phyloP scores from a whole-genome alignment of 1,140 invertebrate species.

The Drepana arcuata region DNA sequence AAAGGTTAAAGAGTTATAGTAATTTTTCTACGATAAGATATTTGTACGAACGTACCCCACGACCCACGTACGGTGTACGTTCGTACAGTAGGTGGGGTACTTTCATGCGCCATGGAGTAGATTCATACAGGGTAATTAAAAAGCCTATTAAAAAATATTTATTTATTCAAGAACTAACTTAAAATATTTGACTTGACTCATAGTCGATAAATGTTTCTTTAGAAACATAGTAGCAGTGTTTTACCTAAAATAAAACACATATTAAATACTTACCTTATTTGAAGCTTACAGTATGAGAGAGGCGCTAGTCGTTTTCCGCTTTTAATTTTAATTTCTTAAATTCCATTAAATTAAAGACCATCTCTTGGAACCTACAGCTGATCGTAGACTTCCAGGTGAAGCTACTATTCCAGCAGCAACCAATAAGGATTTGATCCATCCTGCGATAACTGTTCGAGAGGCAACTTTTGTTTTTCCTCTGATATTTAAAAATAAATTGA shows the following conservation, averaged over 20 bases:
- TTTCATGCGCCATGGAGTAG: constrained; percentile 10
- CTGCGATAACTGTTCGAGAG: constrained; percentile 23
- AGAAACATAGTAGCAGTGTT: too few species aligned
- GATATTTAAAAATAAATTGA: constrained; percentile 18
- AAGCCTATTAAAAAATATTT: constrained; percentile 3
- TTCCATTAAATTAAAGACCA: constrained; percentile 16
- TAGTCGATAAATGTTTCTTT: too few species aligned
- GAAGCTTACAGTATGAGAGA: too few species aligned
- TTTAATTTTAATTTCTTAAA: too few species aligned
- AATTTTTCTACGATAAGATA: constrained; percentile 8
- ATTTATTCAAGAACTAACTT: constrained; percentile 3
- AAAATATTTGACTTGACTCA: constrained; percentile 2
- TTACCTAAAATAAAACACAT: too few species aligned
- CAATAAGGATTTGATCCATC: constrained; percentile 22
- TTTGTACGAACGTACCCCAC: constrained; percentile 6
- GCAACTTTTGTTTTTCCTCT: constrained; percentile 15
- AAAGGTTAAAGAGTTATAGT: constrained; percentile 7
- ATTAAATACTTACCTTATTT: too few species aligned
- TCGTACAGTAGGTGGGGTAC: constrained; percentile 6
- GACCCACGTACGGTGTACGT: constrained; percentile 5
- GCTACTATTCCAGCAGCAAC: constrained; percentile 16
- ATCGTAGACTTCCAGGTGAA: constrained; percentile 18
- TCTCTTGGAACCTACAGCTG: constrained; percentile 20
- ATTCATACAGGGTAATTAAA: constrained; percentile 11
- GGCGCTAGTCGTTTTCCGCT: too few species aligned